Percentiles rank a stretch among this genome's conserved stretches.
phyloP scores from a whole-genome alignment of 2,888 invertebrate genomes.

The Diarsia mendica region DNA sequence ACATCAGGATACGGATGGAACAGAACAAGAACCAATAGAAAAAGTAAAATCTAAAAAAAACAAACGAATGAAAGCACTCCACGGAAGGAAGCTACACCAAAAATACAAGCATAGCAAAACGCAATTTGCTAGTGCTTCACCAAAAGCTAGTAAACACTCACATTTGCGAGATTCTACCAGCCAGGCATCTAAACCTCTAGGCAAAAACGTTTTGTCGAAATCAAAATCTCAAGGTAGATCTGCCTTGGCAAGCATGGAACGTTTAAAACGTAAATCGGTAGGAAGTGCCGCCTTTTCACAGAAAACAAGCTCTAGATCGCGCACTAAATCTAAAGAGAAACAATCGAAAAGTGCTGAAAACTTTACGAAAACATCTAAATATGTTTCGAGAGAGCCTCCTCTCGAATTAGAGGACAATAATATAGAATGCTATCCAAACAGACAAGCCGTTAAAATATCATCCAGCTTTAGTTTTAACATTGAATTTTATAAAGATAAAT shows the following conservation, averaged over 20 bases:
- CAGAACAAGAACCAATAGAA: conserved; percentile 18
- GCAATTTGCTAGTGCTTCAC: neutral
- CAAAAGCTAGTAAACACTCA: conserved; percentile 34
- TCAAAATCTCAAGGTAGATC: conserved; percentile 37
- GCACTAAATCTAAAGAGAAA: conserved; percentile 40
- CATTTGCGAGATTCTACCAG: conserved; percentile 35
- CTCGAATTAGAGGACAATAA: neutral
- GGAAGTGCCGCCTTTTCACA: conserved; percentile 37
- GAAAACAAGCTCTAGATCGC: conserved; percentile 40
- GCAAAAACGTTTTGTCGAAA: conserved; percentile 45
- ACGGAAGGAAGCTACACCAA: neutral
- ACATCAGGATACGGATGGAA: neutral
- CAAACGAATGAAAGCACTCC: conserved; percentile 12
- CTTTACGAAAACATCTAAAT: conserved; percentile 16
- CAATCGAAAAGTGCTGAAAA: conserved; percentile 43
- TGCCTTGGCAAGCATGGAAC: conserved; percentile 8
- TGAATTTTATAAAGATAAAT: conserved; percentile 66
- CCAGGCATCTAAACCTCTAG: conserved; percentile 12
- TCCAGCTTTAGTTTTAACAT: conserved; percentile 70
- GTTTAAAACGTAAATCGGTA: conserved; percentile 43
- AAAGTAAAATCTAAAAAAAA: conserved; percentile 8
- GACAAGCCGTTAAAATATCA: conserved; percentile 57
- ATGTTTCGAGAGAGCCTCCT: conserved; percentile 7
- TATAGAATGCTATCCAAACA: conserved; percentile 23
- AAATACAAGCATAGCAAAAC: conserved; percentile 25